A percentile compares a stretch with the other conserved stretches of the same genome.
Conservation (phyloP, 2,888 invertebrate genomes). For the Hirudinaria manillensis region DNA sequence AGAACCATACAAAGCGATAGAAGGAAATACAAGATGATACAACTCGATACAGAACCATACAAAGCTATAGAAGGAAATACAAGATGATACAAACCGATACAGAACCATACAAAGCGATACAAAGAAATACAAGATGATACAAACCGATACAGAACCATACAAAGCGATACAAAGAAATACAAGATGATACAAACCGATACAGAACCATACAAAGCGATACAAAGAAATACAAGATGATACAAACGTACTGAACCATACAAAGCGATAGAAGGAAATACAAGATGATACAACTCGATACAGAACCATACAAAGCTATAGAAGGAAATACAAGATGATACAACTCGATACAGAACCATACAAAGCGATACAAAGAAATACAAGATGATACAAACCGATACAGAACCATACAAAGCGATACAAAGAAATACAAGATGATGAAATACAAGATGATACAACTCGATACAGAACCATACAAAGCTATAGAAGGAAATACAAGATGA, state of each 20-base stretch:
- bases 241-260: too few species aligned
- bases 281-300: not conserved
- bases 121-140: not conserved
- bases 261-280: slow-evolving; percentile 4
- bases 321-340: too few species aligned
- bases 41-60: not conserved
- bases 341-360: too few species aligned
- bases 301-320: not conserved
- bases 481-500: not conserved
- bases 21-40: not conserved
- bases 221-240: not conserved
- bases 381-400: too few species aligned
- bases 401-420: too few species aligned
- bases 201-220: too few species aligned
- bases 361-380: too few species aligned
- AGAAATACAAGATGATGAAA: too few species aligned
- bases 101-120: not conserved
- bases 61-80: not conserved
- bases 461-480: too few species aligned
- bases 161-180: too few species aligned
- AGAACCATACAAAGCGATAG: slow-evolving; percentile 10
- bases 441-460: too few species aligned
- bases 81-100: not conserved
- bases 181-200: too few species aligned
- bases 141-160: not conserved